phyloP scores from a whole-genome alignment of 1,140 invertebrate genomes.

The Drosophila dunni region DNA sequence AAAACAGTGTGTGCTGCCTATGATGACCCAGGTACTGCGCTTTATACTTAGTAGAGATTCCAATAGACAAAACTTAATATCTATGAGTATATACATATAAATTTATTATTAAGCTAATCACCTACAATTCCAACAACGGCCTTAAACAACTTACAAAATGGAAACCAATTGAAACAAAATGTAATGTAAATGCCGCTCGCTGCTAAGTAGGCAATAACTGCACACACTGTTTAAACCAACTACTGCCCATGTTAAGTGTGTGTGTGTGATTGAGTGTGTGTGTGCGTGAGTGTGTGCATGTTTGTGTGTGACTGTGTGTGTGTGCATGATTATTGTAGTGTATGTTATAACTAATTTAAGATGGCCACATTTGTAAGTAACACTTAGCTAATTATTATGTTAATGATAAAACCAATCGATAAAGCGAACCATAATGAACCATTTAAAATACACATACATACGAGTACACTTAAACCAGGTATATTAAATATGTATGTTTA shows the following conservation, averaged over 20 bases:
- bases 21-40: slow-evolving; percentile 32
- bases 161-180: background rate
- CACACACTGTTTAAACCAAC: slow-evolving; percentile 70
- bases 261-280: slow-evolving; percentile 19
- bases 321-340: background rate
- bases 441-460: slow-evolving; percentile 57
- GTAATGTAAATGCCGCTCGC: slow-evolving; percentile 29
- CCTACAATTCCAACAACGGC: slow-evolving; percentile 70
- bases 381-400: slow-evolving; percentile 69
- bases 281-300: slow-evolving; percentile 7
- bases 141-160: slow-evolving; percentile 62
- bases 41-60: slow-evolving; percentile 63
- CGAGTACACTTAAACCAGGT: slow-evolving; percentile 33
- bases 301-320: slow-evolving; percentile 16
- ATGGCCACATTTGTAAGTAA: slow-evolving; percentile 74
- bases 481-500: slow-evolving; percentile 66
- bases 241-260: slow-evolving; percentile 72
- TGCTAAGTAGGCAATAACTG: slow-evolving; percentile 46
- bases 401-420: slow-evolving; percentile 49
- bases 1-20: slow-evolving; percentile 67
- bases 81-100: slow-evolving; percentile 42
- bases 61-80: slow-evolving; percentile 62
- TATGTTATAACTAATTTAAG: slow-evolving; percentile 62
- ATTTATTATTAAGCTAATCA: slow-evolving; percentile 40
- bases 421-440: slow-evolving; percentile 52